Base-by-base conservation (phyloP, 2,797 vertebrate species). In the Rhynchotus rufescens region DNA sequence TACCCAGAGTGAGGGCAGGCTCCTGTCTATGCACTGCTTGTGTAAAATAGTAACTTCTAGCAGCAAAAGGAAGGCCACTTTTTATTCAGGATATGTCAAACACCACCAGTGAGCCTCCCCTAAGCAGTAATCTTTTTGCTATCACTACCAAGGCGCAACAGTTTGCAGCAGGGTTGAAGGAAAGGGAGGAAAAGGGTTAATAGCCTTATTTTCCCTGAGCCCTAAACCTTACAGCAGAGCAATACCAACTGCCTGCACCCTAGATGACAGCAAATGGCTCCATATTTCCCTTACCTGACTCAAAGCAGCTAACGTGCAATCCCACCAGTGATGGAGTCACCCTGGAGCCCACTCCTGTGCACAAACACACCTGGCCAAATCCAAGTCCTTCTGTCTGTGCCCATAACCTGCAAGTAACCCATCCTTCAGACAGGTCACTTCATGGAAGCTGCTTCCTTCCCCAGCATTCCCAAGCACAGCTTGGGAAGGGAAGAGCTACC, bases 1-100 rank as follows among this genome's bases (percentile, higher is more conserved):
- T 0, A 22, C 34, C 36, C n/a, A 20, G 1, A 10, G 59, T 0
- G 3, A 80, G 57, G 81, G 23, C 25, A 5, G 22, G 65, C 61
- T 69, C 17, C 57, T 30, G 23, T 32, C 6, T 36, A n/a, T 17
- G 72, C 45, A 3, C n/a, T 12, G 56, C 65, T 67, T 25, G 32
- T 22, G 59, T 26, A 81, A 12, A 76, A 42, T 12, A 59, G 56
- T 12, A 5, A 36, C 47, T 67, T 12, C 44, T 71, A 2, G 5
- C 2, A 69, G 86, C 14, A 25, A 21, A 81, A 62, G 16, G 45
- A 69, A 83, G 91, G 74, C 4, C 5, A 5, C 32, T n/a, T 73
- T 30, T 9, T 34, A 14, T 49, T 49, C 36, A 78, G 34, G 40
- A 74, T 8, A 30, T n/a, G 64, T 47, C 15, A 5, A 82, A 45